Conservation (phyloP, 2,113 vertebrate genomes). For the Talpa occidentalis region DNA sequence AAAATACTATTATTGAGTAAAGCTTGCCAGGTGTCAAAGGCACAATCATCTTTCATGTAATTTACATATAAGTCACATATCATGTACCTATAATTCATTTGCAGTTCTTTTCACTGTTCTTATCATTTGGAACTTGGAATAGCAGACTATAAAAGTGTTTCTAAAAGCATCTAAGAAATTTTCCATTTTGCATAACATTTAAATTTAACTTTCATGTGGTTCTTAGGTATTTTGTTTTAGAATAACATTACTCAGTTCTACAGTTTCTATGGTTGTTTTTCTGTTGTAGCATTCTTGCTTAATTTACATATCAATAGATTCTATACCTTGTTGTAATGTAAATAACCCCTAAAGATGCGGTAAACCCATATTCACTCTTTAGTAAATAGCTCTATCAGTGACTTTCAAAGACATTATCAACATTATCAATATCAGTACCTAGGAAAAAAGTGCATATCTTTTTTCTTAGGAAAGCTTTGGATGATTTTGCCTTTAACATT, state of each 20-base stretch:
- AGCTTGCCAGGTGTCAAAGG: constrained; percentile 28
- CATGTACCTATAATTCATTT: constrained; percentile 40
- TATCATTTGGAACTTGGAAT: constrained; percentile 51
- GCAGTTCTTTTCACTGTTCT: constrained; percentile 11
- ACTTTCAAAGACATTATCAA: constrained; percentile 39
- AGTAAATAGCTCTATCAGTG: constrained; percentile 57
- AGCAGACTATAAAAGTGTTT: constrained; percentile 42
- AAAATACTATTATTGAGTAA: constrained; percentile 34
- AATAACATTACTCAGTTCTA: constrained; percentile 52
- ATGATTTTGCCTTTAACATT: constrained; percentile 45
- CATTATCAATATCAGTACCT: constrained; percentile 30
- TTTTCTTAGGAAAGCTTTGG: not conserved
- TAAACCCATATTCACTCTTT: constrained; percentile 49
- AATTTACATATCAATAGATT: constrained; percentile 72
- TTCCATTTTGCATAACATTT: constrained; percentile 53
- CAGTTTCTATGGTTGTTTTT: constrained; percentile 38
- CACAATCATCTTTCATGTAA: not conserved
- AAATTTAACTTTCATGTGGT: constrained; percentile 66
- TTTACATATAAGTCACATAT: constrained; percentile 27
- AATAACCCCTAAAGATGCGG: constrained; percentile 40
- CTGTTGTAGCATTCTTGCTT: constrained; percentile 53
- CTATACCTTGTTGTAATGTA: constrained; percentile 50
- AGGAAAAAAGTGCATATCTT: not conserved
- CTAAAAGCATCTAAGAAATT: constrained; percentile 54
- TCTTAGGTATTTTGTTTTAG: constrained; percentile 58